Conservation (phyloP, 2,797 vertebrate species). For the Cynodonichthys magdalenae region DNA sequence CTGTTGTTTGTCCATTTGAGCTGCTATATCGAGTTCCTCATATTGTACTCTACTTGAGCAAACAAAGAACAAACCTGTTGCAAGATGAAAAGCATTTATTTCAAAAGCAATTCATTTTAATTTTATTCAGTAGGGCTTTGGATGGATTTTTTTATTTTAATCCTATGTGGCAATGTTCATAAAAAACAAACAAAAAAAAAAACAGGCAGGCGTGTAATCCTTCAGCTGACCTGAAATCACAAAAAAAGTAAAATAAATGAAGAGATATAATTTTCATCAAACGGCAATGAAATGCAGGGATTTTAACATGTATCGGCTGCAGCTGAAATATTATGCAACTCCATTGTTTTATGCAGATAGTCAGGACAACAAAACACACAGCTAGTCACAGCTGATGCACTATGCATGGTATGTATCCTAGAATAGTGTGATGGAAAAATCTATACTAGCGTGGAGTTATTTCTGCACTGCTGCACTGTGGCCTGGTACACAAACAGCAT, state of each 20-base stretch:
- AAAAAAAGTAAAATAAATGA: slow-evolving; percentile 9
- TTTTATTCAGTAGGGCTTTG: slow-evolving; percentile 31
- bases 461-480: slow-evolving; percentile 52
- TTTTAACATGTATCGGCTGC: slow-evolving; percentile 5
- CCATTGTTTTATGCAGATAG: slow-evolving; percentile 14
- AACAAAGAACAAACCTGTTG: slow-evolving; percentile 51
- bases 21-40: slow-evolving; percentile 58
- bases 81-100: slow-evolving; percentile 36
- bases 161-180: slow-evolving; percentile 38
- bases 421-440: slow-evolving; percentile 83
- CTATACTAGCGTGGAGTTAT: slow-evolving; percentile 78
- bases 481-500: slow-evolving; percentile 48
- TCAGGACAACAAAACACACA: slow-evolving; percentile 8
- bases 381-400: slow-evolving; percentile 39
- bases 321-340: slow-evolving; percentile 31
- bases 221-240: slow-evolving; percentile 27
- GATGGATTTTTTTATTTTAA: slow-evolving; percentile 38
- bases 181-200: too few relatives aligned
- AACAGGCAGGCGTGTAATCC: slow-evolving; percentile 27
- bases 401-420: slow-evolving; percentile 43
- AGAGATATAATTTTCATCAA: slow-evolving; percentile 8
- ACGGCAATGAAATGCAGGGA: slow-evolving; percentile 24
- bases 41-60: slow-evolving; percentile 55
- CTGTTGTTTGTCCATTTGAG: slow-evolving; percentile 58
- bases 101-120: slow-evolving; percentile 23